Percentiles rank a stretch among this genome's conserved stretches.
Conservation (phyloP, 1,140 invertebrate genomes). For the Bombus superbus region DNA sequence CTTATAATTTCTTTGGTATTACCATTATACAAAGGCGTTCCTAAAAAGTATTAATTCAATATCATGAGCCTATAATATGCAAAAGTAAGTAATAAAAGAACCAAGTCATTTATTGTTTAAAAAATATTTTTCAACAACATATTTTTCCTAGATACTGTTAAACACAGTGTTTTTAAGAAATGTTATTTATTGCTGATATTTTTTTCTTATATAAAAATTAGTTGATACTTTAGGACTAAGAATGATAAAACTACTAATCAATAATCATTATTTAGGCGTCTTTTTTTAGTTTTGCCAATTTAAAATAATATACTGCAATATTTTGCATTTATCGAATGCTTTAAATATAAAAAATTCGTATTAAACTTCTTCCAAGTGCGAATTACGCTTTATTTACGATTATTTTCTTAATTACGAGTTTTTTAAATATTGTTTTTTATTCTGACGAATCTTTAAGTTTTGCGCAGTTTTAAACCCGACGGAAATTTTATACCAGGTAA, state of each 20-base stretch:
- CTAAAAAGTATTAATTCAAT: slow-evolving; percentile 76
- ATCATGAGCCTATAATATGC: background rate
- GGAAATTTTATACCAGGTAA: slow-evolving; percentile 85
- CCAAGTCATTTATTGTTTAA: background rate
- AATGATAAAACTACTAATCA: background rate
- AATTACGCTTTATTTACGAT: background rate
- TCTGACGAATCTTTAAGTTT: too few species aligned
- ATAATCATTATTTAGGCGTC: background rate
- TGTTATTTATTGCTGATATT: slow-evolving; percentile 2
- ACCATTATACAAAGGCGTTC: slow-evolving; percentile 83
- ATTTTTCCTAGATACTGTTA: background rate
- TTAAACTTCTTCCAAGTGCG: background rate
- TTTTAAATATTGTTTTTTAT: too few species aligned
- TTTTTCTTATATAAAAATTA: background rate
- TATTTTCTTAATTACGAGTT: too few species aligned
- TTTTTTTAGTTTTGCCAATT: background rate
- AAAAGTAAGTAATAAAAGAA: background rate
- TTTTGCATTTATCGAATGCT: too few species aligned
- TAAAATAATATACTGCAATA: background rate
- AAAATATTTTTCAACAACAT: background rate
- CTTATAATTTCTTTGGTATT: slow-evolving; percentile 83
- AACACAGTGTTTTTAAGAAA: background rate
- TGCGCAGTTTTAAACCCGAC: slow-evolving; percentile 6
- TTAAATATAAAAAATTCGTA: background rate
- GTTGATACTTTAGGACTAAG: background rate